Evolutionary conservation across 2,888 invertebrate genomes (phyloP).

Genomic region (Lycophotia porphyrea): DNA sequence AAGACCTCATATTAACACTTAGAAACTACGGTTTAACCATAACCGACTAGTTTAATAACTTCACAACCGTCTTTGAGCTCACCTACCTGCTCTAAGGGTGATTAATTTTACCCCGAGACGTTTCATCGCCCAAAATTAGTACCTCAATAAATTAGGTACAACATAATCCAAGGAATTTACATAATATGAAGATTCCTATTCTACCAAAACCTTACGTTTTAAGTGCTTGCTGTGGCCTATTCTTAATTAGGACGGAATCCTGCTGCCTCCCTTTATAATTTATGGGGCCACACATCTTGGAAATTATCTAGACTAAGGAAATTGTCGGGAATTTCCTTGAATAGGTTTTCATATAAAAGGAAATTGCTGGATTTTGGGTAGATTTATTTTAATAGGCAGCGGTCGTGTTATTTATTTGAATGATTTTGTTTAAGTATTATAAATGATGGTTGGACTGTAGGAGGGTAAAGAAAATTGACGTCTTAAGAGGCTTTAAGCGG

Average conservation of each 20-base stretch:
- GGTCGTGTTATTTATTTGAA: conserved; percentile 43
- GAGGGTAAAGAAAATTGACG: conserved; percentile 15
- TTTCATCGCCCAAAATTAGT: conserved; percentile 67
- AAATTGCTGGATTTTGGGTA: conserved; percentile 36
- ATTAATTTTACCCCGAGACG: conserved; percentile 59
- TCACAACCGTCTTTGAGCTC: conserved; percentile 18
- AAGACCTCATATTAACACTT: conserved; percentile 51
- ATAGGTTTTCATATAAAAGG: conserved; percentile 23
- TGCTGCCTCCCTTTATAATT: conserved; percentile 54
- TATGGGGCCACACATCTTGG: conserved; percentile 52
- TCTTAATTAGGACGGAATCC: conserved; percentile 72
- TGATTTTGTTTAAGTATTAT: conserved; percentile 56
- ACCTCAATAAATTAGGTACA: conserved; percentile 69
- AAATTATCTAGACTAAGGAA: conserved; percentile 47
- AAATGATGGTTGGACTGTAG: conserved; percentile 35
- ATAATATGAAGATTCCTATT: conserved; percentile 75
- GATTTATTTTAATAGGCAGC: conserved; percentile 49
- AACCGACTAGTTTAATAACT: conserved; percentile 30
- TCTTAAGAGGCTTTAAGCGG: conserved; percentile 17
- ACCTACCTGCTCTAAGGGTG: conserved; percentile 43
- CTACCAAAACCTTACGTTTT: conserved; percentile 67
- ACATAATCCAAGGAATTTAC: conserved; percentile 72
- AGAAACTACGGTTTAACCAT: conserved; percentile 37
- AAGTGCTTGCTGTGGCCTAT: conserved; percentile 67
- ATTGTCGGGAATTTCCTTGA: conserved; percentile 39